Base-by-base conservation (phyloP, 2,113 vertebrate genomes). In the Anser cygnoides region DNA sequence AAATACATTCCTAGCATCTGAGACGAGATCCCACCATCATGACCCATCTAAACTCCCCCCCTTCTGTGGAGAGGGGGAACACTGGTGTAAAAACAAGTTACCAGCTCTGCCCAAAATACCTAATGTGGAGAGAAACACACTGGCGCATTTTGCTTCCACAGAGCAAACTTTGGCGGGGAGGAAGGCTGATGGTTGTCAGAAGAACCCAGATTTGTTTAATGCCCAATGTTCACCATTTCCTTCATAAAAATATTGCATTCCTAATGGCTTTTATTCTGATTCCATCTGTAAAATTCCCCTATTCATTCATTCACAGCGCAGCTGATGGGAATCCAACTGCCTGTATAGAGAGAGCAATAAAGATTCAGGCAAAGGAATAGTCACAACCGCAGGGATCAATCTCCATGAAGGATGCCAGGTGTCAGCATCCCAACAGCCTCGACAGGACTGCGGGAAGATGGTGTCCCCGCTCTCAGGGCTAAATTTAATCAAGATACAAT, bases 401-500 rank as follows among this genome's bases (percentile, higher is more conserved):
- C 87, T 94, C 52, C 39, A 31, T 54, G 52, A 92, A 80, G 72
- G 80, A 84, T 68, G 66, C 4, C 66, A 68, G 26, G 13, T 81
- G 68, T 78, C 90, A 84, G 59, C 55, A 81, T 80, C 76, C 89
- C 84, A 74, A n/a, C 62, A 80, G 52, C 92, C 70, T 89, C 49
- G 81, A 87, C 46, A 74, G n/a, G 50, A 63, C 54, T 0, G 2
- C 63, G 59, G 78, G 84, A 92, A 84, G 86, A 80, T 43, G 59
- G 71, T 31, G 75, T 85, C 84, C 84, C 49, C 58, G 39, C 26
- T 87, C 68, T 50, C 59, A 74, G 14, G 46, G 77, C 77, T 85
- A 87, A 82, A 93, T 95, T 94, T 77, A 90, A 93, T 94, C 84
- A 92, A 82, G 78, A 77, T 85, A 87, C 55, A 74, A 33, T 17